Conservation (phyloP, 2,113 vertebrate species). For the Phalacrocorax brasilianus region DNA sequence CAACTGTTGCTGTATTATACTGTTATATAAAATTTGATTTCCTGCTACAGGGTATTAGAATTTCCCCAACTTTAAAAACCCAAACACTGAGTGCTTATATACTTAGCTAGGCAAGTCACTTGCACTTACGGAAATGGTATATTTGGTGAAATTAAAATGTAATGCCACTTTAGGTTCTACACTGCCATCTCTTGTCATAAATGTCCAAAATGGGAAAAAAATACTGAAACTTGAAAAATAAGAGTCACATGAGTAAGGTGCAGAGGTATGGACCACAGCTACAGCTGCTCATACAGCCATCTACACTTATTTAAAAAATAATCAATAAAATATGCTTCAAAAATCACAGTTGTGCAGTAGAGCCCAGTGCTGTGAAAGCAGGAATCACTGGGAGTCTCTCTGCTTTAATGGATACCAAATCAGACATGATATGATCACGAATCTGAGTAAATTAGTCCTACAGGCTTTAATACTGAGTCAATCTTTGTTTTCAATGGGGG, state of each 20-base stretch:
- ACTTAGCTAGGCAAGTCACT: neutral
- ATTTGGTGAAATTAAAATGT: neutral
- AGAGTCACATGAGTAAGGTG: neutral
- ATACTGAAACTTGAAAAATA: neutral
- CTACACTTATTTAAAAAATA: neutral
- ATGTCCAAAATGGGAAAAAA: neutral
- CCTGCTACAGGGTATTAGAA: neutral
- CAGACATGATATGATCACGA: neutral
- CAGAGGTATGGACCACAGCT: neutral
- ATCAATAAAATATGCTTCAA: neutral
- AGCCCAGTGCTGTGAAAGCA: neutral
- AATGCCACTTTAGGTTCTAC: neutral
- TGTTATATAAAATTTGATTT: neutral
- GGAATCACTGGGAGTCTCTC: neutral
- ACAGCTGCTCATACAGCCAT: neutral
- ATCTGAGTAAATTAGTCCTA: neutral
- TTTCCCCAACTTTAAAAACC: neutral
- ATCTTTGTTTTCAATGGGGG: neutral
- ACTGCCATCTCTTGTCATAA: neutral
- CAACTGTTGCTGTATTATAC: neutral
- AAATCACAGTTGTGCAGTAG: neutral
- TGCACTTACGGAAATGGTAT: neutral
- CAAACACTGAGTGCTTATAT: neutral
- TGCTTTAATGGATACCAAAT: neutral
- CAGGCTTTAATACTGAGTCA: neutral